Evolutionary conservation across 1,140 invertebrate genomes (phyloP).

Genomic region (Grapholita molesta): DNA sequence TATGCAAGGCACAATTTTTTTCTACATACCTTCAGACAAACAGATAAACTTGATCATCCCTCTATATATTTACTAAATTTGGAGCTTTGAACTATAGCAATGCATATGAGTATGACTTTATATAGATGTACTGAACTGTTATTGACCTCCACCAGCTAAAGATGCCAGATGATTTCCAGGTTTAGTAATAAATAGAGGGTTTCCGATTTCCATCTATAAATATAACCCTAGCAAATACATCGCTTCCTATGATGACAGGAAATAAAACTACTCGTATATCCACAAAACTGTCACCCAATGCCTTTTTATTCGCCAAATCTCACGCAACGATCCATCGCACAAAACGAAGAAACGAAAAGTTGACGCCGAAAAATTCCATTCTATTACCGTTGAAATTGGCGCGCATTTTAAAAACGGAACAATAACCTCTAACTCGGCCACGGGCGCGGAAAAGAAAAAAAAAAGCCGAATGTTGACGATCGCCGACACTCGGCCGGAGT

Average conservation of each 20-base stretch:
- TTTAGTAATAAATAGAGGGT: too few species aligned
- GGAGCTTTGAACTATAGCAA: too few species aligned
- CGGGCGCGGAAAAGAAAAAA: constrained; percentile 63
- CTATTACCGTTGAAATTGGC: constrained; percentile 50
- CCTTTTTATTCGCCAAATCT: neutral
- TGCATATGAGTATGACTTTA: too few species aligned
- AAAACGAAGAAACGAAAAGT: constrained; percentile 4
- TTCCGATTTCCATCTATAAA: too few species aligned
- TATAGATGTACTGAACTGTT: too few species aligned
- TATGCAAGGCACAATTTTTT: too few species aligned
- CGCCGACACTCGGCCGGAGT: constrained; percentile 24
- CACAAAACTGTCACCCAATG: neutral
- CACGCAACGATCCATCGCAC: neutral
- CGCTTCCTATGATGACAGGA: neutral
- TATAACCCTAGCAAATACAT: too few species aligned
- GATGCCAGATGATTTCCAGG: too few species aligned
- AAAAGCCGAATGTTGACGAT: constrained; percentile 39
- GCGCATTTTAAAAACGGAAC: constrained; percentile 65
- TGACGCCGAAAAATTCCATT: constrained; percentile 35
- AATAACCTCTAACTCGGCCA: constrained; percentile 72
- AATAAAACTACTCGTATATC: neutral
- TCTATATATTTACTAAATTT: too few species aligned
- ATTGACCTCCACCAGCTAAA: too few species aligned
- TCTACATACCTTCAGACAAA: too few species aligned
- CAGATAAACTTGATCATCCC: too few species aligned